A percentile compares a stretch with the other conserved stretches of the same genome.
Evolutionary conservation across 2,888 invertebrate species (phyloP).

Genomic region (Desoria tigrina): DNA sequence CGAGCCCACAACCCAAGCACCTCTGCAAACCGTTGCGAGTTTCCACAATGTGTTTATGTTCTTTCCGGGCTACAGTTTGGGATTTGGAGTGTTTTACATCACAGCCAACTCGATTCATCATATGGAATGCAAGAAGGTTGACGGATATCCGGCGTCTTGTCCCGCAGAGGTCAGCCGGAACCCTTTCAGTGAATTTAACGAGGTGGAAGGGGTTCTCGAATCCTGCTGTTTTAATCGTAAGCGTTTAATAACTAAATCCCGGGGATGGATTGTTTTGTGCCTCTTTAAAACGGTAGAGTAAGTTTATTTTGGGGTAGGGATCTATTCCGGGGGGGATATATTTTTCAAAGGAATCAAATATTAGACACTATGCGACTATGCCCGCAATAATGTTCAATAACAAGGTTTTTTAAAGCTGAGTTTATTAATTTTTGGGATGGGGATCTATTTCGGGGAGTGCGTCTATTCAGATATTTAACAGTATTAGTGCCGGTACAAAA

Average conservation of each 20-base stretch:
- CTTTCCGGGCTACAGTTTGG: constrained; percentile 28
- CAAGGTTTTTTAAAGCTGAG: too few relatives aligned
- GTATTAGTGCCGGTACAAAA: too few relatives aligned
- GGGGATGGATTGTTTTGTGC: constrained; percentile 15
- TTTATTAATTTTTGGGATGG: too few relatives aligned
- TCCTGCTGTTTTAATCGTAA: constrained; percentile 3
- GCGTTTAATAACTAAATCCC: background rate
- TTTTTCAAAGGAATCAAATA: too few relatives aligned
- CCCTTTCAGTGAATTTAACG: background rate
- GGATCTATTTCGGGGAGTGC: background rate
- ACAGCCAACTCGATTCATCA: constrained; percentile 21
- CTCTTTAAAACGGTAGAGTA: too few relatives aligned
- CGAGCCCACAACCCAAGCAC: background rate
- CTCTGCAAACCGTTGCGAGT: background rate
- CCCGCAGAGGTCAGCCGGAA: too few relatives aligned
- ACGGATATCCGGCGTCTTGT: background rate
- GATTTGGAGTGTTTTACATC: constrained; percentile 20
- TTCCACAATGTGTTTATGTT: constrained; percentile 25
- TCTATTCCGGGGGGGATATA: too few relatives aligned
- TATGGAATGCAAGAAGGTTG: constrained; percentile 11
- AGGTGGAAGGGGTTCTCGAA: background rate
- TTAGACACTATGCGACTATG: too few relatives aligned
- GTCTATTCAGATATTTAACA: too few relatives aligned
- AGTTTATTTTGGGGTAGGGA: too few relatives aligned
- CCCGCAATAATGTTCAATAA: too few relatives aligned